A percentile compares a stretch with the other conserved stretches of the same genome.
These are phyloP conservation scores for Gerris buenoi DNA, from an alignment of 1,140 invertebrate genomes.

Conservation along the genomic window DNA sequence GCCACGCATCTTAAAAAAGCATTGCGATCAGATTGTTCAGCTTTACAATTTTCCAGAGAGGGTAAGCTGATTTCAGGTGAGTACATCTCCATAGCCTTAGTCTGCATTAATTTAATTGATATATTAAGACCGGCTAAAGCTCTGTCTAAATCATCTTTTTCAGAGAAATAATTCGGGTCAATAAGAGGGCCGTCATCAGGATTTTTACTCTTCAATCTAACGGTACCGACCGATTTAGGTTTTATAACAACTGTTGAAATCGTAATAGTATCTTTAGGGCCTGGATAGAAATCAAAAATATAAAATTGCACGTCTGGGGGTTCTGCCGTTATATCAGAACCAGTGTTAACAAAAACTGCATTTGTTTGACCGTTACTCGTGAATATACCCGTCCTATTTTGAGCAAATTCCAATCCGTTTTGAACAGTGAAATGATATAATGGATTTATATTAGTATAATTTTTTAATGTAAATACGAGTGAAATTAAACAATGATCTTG, in stretches of 20 bases:
- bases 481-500: neutral
- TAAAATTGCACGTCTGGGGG: slow-evolving; percentile 35
- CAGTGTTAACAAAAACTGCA: slow-evolving; percentile 20
- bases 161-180: slow-evolving; percentile 59
- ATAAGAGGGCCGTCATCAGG: slow-evolving; percentile 57
- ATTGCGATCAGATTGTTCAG: neutral
- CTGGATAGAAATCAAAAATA: no score
- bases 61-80: neutral
- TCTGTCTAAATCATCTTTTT: slow-evolving; percentile 46
- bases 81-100: slow-evolving; percentile 16
- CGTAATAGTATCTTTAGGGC: neutral
- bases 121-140: slow-evolving; percentile 34
- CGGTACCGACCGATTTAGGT: slow-evolving; percentile 51
- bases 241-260: neutral
- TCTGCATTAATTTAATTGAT: slow-evolving; percentile 8
- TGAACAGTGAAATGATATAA: neutral
- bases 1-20: neutral
- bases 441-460: neutral
- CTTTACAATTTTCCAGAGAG: neutral
- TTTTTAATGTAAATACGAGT: neutral
- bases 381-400: slow-evolving; percentile 5
- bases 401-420: slow-evolving; percentile 1
- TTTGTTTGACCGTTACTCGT: slow-evolving; percentile 5
- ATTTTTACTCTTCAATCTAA: slow-evolving; percentile 44
- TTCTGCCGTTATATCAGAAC: slow-evolving; percentile 38